phyloP scores from a whole-genome alignment of 2,888 invertebrate genomes.

The Synanthedon vespiformis region DNA sequence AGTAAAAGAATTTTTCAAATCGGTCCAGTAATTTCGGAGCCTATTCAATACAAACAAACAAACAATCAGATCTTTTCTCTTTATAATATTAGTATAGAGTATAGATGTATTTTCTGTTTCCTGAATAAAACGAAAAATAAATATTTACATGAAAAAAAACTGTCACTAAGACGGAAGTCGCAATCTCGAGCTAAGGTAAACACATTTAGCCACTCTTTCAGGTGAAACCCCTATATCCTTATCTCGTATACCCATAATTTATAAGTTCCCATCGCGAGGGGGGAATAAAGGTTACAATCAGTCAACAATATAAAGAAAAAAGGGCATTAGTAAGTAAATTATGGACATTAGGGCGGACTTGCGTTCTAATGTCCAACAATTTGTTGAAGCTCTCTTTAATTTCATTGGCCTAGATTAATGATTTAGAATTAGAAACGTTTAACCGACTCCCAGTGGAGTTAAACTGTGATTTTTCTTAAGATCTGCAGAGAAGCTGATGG shows the following conservation, averaged over 20 bases:
- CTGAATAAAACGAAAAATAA: too few species aligned
- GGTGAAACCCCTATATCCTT: neutral
- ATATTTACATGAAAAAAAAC: too few species aligned
- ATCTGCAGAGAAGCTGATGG: too few species aligned
- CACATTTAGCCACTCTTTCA: too few species aligned
- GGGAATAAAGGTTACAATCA: slow-evolving; percentile 19
- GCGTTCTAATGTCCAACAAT: slow-evolving; percentile 16
- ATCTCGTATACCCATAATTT: neutral
- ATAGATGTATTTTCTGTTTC: too few species aligned
- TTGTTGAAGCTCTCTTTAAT: slow-evolving; percentile 16
- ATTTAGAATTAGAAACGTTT: slow-evolving; percentile 5
- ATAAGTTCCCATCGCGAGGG: neutral
- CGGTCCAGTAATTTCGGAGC: too few species aligned
- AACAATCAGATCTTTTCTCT: too few species aligned
- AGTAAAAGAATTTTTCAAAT: too few species aligned
- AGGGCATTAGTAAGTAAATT: slow-evolving; percentile 21
- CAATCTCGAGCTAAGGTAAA: too few species aligned
- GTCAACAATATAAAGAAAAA: slow-evolving; percentile 13
- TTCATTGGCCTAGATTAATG: slow-evolving; percentile 21
- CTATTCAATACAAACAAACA: too few species aligned
- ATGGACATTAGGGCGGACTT: slow-evolving; percentile 18
- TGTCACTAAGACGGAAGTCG: too few species aligned
- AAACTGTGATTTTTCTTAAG: neutral
- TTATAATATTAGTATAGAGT: too few species aligned
- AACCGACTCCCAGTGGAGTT: neutral